A percentile compares a stretch with the other conserved stretches of the same genome.
Evolutionary conservation across 2,797 vertebrate genomes (phyloP).

Genomic region (Cercopithecus neglectus): DNA sequence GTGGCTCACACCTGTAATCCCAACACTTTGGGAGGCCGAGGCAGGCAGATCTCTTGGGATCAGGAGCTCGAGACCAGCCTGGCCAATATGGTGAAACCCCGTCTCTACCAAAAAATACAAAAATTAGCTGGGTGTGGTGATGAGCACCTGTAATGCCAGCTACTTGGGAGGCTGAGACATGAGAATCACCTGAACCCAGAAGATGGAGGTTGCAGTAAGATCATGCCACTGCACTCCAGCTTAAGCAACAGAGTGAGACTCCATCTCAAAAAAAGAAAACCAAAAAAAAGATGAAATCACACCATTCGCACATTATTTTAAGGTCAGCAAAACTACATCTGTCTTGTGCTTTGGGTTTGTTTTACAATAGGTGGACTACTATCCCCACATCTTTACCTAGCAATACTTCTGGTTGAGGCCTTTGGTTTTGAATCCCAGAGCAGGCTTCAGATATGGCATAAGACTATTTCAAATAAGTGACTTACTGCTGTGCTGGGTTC

Average conservation of each 20-base stretch:
- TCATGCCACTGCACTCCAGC: neutral
- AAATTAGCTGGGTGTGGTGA: neutral
- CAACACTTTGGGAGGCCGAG: neutral
- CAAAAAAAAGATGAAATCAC: neutral
- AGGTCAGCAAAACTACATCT: neutral
- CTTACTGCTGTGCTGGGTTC: neutral
- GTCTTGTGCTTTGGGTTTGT: neutral
- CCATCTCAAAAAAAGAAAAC: neutral
- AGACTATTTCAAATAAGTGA: neutral
- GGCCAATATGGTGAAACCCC: neutral
- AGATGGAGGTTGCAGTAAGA: neutral
- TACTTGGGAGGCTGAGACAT: neutral
- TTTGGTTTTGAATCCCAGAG: neutral
- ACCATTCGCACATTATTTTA: neutral
- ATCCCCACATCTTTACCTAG: neutral
- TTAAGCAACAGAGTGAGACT: neutral
- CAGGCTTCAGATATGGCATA: neutral
- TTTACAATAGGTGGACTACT: neutral
- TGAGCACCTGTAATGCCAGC: neutral
- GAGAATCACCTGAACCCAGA: neutral
- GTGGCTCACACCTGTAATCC: neutral
- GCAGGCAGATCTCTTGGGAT: neutral
- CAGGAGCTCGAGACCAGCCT: neutral
- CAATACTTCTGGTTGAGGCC: neutral
- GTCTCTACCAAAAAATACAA: neutral